Evolutionary conservation across 2,113 vertebrate species (phyloP).

Genomic region (Astatotilapia flaviijosephi): DNA sequence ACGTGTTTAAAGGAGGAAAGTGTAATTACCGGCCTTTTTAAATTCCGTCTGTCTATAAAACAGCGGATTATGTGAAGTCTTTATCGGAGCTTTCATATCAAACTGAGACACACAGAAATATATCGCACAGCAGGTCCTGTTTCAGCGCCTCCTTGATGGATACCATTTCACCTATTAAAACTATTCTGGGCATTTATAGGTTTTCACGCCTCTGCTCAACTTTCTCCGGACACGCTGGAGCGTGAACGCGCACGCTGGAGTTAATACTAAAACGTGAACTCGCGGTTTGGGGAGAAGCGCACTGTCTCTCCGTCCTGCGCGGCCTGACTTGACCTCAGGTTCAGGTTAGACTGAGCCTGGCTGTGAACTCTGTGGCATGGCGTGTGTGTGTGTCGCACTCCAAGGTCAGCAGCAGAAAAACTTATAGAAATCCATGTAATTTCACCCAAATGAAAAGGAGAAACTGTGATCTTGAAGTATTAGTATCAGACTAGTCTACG

Average conservation of each 20-base stretch:
- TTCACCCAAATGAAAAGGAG: not conserved
- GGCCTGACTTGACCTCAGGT: slow-evolving; percentile 39
- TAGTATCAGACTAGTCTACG: not conserved
- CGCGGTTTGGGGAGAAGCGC: not conserved
- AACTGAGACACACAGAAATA: not conserved
- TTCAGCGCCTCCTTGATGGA: not conserved
- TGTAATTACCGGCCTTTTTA: not conserved
- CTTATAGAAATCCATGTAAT: not conserved
- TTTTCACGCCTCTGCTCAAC: not conserved
- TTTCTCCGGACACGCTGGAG: not conserved
- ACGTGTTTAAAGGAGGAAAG: not conserved
- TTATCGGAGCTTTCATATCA: not conserved
- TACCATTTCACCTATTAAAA: slow-evolving; percentile 22
- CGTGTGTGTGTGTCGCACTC: not conserved
- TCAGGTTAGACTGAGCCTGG: slow-evolving; percentile 28
- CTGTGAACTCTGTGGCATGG: slow-evolving; percentile 46
- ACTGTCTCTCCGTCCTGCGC: not conserved
- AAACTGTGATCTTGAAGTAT: not conserved
- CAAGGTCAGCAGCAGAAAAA: not conserved
- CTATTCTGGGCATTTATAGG: slow-evolving; percentile 29
- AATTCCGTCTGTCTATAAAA: not conserved
- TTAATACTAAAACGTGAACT: not conserved
- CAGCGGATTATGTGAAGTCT: not conserved
- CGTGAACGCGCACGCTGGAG: not conserved
- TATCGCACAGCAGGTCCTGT: not conserved